A percentile compares a stretch with the other conserved stretches of the same genome.
Conservation (phyloP, 2,797 vertebrate species). For the Melopsittacus undulatus region DNA sequence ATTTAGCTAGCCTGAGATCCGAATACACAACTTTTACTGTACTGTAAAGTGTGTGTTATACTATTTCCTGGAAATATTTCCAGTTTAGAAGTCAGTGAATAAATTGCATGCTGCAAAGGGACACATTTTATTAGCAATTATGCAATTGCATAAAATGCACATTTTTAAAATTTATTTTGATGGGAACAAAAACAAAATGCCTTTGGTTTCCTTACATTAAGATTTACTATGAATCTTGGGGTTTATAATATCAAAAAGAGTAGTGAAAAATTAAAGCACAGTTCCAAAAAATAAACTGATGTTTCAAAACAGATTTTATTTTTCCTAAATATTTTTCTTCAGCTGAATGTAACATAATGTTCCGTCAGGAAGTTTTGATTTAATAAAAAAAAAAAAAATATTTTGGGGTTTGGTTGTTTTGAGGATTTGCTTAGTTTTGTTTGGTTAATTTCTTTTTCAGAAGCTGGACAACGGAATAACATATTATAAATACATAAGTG, state of each 20-base stretch:
- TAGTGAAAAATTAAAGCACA: neutral
- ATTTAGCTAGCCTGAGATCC: neutral
- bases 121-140: neutral
- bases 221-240: neutral
- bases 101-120: neutral
- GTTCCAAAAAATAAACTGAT: neutral
- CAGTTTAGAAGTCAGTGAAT: neutral
- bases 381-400: neutral
- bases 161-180: neutral
- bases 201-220: neutral
- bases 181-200: neutral
- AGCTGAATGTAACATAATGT: neutral
- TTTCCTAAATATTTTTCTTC: neutral
- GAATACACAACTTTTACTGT: neutral
- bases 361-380: neutral
- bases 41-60: neutral
- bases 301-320: neutral
- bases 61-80: slow-evolving; percentile 18
- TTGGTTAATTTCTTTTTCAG: neutral
- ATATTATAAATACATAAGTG: neutral
- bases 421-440: accelerated
- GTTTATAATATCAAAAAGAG: neutral
- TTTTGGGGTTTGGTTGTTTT: neutral
- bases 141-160: neutral
- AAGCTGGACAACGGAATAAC: neutral